Conservation (phyloP, 2,797 vertebrate species). For the Phoeniculus purpureus region DNA sequence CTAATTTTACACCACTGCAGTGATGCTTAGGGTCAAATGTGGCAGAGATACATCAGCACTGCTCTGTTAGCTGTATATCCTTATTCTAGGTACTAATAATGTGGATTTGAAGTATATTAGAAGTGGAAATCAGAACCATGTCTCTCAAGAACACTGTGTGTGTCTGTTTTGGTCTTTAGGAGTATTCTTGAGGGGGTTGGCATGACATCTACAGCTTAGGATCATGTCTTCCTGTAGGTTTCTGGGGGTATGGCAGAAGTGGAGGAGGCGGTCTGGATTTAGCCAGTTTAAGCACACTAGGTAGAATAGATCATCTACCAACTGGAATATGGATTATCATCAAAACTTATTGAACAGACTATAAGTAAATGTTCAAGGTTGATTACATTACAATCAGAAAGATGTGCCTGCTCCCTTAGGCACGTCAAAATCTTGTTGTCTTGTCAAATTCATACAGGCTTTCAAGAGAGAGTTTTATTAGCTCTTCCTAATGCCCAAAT, state of each 20-base stretch:
- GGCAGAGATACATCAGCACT: neutral
- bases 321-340: slow-evolving; percentile 27
- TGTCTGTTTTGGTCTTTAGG: neutral
- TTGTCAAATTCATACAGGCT: slow-evolving; percentile 71
- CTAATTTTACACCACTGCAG: neutral
- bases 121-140: neutral
- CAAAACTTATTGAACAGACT: slow-evolving; percentile 44
- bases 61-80: neutral
- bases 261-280: neutral
- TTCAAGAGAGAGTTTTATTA: slow-evolving; percentile 71
- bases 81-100: neutral
- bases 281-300: neutral
- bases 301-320: neutral
- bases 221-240: neutral
- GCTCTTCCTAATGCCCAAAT: slow-evolving; percentile 74
- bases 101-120: neutral
- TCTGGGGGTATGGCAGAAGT: neutral
- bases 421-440: slow-evolving; percentile 66
- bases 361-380: slow-evolving; percentile 50
- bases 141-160: neutral
- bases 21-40: neutral
- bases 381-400: slow-evolving; percentile 65
- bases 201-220: neutral
- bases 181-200: neutral
- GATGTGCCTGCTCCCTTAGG: slow-evolving; percentile 49